Evolutionary conservation across 2,888 invertebrate genomes (phyloP), one percentile per base, ranked within the genome.

Genomic region (Hyposoter dolosus): DNA sequence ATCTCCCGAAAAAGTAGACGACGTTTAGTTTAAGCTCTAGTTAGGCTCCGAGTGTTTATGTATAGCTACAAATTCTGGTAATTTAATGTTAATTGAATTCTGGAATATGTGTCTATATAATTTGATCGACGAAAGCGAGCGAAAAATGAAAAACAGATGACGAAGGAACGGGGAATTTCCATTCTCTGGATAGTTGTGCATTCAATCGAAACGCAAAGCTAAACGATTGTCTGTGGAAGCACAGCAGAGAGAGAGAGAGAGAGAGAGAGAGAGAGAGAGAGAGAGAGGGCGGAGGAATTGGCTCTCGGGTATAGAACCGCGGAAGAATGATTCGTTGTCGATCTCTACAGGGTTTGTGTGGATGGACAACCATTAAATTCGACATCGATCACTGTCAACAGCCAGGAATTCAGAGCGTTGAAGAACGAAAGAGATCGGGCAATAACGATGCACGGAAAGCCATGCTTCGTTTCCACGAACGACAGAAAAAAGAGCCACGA

Each of bases 351-450:
- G 23, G 43, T 89, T 82, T 76, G 63, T 75, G 84, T 82, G 66
- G 88, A 89, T 85, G 88, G 89, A 90, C 90, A 90, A 91, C 91
- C 91, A 91, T 91, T 92, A 90, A 90, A 91, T 91, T 90, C 89
- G 88, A 88, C 90, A 92, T 92, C 91, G 88, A 91, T 92, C 92
- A 92, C 89, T 91, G 92, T 91, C 91, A 90, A 82, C 82, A 82
- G 75, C 74, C 87, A 17, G 45, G 40, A 40, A 82, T 85, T 71
- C 32, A 47, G 71, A 80, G 76, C 79, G 60, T 77, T 65, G 83
- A 85, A 76, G 85, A 87, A 72, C 74, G 60, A 53, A 40, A 74
- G 74, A 43, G 74, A 85, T 43, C 40, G 17, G 23, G 60, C 47
- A 74, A 74, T 74, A 79, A 60, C 79, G 35, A 45, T 79, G 47